Percentiles rank a stretch among this genome's conserved stretches.
phyloP scores from a whole-genome alignment of 2,888 invertebrate genomes.

The Pammene fasciana region DNA sequence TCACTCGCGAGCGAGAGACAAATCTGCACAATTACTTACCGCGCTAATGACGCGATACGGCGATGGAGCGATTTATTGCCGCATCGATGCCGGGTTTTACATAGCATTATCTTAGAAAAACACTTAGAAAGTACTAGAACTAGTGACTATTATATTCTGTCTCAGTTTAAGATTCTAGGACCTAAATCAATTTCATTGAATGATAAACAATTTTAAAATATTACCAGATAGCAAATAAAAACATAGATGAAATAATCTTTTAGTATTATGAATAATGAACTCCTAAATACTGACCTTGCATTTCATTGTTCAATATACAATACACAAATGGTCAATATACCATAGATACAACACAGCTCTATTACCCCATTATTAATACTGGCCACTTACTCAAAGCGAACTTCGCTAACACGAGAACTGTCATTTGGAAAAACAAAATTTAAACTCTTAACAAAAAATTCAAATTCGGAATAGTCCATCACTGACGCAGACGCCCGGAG shows the following conservation, averaged over 20 bases:
- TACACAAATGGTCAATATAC: not conserved
- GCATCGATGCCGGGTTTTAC: constrained; percentile 70
- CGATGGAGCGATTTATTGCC: constrained; percentile 73
- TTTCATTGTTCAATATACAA: not conserved
- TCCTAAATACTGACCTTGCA: not conserved
- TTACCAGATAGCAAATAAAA: too few species aligned
- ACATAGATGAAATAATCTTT: too few species aligned
- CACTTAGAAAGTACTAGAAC: too few species aligned
- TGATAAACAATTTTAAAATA: too few species aligned
- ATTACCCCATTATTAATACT: constrained; percentile 19
- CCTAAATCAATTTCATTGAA: too few species aligned
- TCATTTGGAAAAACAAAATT: constrained; percentile 34
- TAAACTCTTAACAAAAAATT: constrained; percentile 23
- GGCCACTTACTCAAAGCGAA: constrained; percentile 31
- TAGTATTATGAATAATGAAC: too few species aligned
- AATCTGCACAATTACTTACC: constrained; percentile 75
- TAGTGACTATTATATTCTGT: too few species aligned
- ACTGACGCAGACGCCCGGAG: constrained; percentile 45
- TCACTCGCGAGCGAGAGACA: constrained; percentile 65
- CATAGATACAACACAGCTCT: constrained; percentile 3
- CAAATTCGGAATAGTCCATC: constrained; percentile 36
- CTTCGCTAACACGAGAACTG: constrained; percentile 23
- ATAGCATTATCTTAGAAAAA: constrained; percentile 61
- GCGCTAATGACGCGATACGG: constrained; percentile 75
- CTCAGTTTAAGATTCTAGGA: too few species aligned